Evolutionary conservation across 2,888 invertebrate genomes (phyloP).

Genomic region (Adelognathus sp.): DNA sequence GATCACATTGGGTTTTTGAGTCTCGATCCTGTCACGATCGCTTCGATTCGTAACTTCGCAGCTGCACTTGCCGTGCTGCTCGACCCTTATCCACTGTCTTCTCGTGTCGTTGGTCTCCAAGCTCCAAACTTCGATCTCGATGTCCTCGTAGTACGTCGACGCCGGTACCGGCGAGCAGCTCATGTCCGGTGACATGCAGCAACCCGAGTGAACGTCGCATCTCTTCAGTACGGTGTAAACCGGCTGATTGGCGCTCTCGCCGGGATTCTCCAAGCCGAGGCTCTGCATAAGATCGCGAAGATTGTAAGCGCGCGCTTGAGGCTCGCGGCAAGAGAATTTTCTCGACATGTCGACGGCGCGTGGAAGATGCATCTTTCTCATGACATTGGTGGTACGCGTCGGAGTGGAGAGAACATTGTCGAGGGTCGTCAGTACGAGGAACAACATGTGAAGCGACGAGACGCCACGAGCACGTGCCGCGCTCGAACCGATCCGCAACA

Average conservation of each 20-base stretch:
- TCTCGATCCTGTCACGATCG: conserved; percentile 43
- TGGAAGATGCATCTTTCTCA: conserved; percentile 54
- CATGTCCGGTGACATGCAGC: conserved; percentile 66
- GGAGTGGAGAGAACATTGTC: conserved; percentile 20
- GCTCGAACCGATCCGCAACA: conserved; percentile 1
- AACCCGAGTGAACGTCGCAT: conserved; percentile 76
- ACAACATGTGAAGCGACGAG: conserved; percentile 30
- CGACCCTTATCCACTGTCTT: conserved; percentile 67
- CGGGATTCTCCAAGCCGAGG: conserved; percentile 41
- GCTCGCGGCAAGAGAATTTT: conserved; percentile 65
- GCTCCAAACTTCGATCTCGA: conserved; percentile 67
- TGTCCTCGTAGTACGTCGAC: conserved; percentile 63
- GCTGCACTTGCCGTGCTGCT: conserved; percentile 72
- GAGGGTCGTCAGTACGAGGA: conserved; percentile 33
- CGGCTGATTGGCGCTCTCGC: conserved; percentile 63
- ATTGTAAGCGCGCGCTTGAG: conserved; percentile 71
- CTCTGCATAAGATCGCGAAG: conserved; percentile 65
- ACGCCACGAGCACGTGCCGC: conserved; percentile 23
- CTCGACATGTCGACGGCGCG: conserved; percentile 48
- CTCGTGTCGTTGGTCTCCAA: conserved; percentile 49
- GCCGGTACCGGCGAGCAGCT: conserved; percentile 67
- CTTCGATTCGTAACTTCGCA: conserved; percentile 63
- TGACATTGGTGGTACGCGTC: conserved; percentile 1
- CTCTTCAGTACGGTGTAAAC: conserved; percentile 68
- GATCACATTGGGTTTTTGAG: conserved; percentile 54